Percentiles rank a stretch among this genome's conserved stretches.
Conservation (phyloP, 2,888 invertebrate genomes). For the Agrilus mali region DNA sequence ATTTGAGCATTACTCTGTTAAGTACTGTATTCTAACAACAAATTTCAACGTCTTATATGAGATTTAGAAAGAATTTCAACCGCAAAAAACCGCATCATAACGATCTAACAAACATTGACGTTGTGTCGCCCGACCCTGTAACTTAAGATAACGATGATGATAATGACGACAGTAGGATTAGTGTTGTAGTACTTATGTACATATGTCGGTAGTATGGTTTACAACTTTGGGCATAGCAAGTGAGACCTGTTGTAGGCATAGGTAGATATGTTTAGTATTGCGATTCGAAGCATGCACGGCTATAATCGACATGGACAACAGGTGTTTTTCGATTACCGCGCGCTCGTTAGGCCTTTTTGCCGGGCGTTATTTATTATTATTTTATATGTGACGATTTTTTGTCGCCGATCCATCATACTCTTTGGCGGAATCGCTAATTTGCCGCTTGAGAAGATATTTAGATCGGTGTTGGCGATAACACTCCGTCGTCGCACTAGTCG, state of each 20-base stretch:
- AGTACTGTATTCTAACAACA: no score
- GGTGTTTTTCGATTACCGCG: slow-evolving; percentile 22
- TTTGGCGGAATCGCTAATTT: slow-evolving; percentile 10
- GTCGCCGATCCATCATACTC: slow-evolving; percentile 8
- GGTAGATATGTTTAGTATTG: slow-evolving; percentile 10
- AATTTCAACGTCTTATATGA: no score
- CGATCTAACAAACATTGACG: no score
- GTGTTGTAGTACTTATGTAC: slow-evolving; percentile 20
- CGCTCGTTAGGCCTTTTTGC: slow-evolving; percentile 20
- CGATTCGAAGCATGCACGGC: slow-evolving; percentile 22
- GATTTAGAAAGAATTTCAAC: no score
- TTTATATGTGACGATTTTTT: slow-evolving; percentile 22
- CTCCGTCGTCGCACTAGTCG: no score
- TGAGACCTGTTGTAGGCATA: neutral
- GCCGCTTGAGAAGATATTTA: slow-evolving; percentile 3
- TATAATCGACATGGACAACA: slow-evolving; percentile 21
- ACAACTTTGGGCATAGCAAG: slow-evolving; percentile 21
- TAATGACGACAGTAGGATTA: slow-evolving; percentile 13
- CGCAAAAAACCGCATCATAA: no score
- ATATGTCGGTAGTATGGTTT: slow-evolving; percentile 17
- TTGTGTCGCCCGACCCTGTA: no score
- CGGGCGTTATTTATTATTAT: slow-evolving; percentile 22
- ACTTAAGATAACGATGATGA: neutral
- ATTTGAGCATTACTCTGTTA: no score
- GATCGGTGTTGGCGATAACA: no score